phyloP scores from a whole-genome alignment of 2,888 invertebrate species.

The Clunio marinus region DNA sequence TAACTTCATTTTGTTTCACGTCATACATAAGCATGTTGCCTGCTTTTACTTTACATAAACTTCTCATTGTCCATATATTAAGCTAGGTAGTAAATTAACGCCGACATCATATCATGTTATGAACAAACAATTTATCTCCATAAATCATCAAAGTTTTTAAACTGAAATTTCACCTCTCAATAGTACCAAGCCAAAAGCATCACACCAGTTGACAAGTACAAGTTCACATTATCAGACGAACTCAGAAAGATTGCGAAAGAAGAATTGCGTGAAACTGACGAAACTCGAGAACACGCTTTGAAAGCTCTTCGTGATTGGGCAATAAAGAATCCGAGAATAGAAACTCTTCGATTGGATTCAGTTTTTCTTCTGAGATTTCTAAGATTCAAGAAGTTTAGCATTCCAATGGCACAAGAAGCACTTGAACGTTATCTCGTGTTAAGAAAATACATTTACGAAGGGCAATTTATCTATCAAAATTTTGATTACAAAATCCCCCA shows the following conservation, averaged over 20 bases:
- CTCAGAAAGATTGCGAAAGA: conserved; percentile 61
- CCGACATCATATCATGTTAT: too few species aligned
- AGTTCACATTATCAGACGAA: conserved; percentile 58
- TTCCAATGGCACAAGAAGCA: conserved; percentile 72
- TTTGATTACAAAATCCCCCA: conserved; percentile 66
- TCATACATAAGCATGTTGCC: too few species aligned
- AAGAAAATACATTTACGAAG: conserved; percentile 64
- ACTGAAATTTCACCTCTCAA: too few species aligned
- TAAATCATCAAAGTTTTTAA: too few species aligned
- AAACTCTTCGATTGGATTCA: conserved; percentile 64
- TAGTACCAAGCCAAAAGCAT: conserved; percentile 51
- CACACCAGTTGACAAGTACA: conserved; percentile 62
- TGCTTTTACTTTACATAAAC: too few species aligned
- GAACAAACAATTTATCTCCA: neutral
- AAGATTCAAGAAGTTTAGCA: conserved; percentile 73
- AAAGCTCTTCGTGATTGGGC: conserved; percentile 63
- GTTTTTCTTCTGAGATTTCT: conserved; percentile 70
- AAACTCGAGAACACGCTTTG: conserved; percentile 61
- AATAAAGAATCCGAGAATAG: conserved; percentile 61
- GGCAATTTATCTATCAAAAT: conserved; percentile 59
- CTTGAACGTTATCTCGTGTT: conserved; percentile 72
- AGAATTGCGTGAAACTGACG: conserved; percentile 65
- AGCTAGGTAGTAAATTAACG: too few species aligned
- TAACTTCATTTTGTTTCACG: too few species aligned
- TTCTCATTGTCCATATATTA: too few species aligned